phyloP scores from a whole-genome alignment of 2,113 vertebrate species.

The Lophura nycthemera region DNA sequence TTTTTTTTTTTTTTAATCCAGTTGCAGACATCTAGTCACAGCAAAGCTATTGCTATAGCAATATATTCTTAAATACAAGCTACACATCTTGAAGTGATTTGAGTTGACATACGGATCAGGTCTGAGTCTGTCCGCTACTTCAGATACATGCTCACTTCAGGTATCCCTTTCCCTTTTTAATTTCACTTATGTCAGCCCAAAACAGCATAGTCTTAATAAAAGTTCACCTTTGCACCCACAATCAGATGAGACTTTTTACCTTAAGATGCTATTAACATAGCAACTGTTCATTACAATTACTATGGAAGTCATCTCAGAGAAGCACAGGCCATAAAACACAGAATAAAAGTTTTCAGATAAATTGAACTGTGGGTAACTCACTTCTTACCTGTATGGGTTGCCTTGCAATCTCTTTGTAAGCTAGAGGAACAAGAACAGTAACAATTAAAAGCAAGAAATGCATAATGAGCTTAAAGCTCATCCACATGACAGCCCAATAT shows the following conservation, averaged over 20 bases:
- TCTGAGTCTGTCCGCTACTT: not conserved
- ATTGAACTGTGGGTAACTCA: not conserved
- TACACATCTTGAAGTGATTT: not conserved
- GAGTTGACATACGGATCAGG: not conserved
- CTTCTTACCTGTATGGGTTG: slow-evolving; percentile 90
- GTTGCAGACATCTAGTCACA: not conserved
- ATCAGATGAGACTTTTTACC: not conserved
- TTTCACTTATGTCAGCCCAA: not conserved
- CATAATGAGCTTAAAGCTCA: not conserved
- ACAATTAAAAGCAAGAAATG: not conserved
- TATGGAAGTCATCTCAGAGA: not conserved
- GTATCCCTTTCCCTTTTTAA: not conserved
- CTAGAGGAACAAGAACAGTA: slow-evolving; percentile 68
- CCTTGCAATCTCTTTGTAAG: slow-evolving; percentile 92
- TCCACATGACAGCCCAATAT: not conserved
- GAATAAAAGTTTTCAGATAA: not conserved
- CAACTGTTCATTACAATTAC: not conserved
- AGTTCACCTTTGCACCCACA: not conserved
- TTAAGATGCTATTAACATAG: not conserved
- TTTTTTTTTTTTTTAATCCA: not conserved
- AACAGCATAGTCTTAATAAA: not conserved
- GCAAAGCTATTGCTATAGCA: not conserved
- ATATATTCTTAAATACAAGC: not conserved
- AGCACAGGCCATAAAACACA: not conserved
- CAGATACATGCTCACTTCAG: not conserved